These are phyloP conservation scores for Nasonia giraulti DNA, from an alignment of 1,140 invertebrate genomes.

Conservation along the genomic window DNA sequence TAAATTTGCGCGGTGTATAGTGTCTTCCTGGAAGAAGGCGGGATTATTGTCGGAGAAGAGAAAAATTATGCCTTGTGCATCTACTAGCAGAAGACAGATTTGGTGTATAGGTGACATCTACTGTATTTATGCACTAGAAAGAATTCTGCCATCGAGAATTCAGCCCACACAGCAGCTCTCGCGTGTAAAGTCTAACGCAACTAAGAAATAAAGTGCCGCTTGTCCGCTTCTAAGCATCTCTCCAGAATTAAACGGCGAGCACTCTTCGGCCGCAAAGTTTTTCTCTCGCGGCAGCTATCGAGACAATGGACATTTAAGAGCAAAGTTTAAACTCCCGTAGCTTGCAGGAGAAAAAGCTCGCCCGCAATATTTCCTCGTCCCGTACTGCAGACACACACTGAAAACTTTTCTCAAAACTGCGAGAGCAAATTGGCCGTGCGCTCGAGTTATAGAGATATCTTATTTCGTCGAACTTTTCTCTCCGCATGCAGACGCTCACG, in stretches of 20 bases:
- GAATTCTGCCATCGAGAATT: too few species aligned
- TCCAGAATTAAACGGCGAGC: too few species aligned
- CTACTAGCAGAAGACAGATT: too few species aligned
- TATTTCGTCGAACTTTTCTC: background rate
- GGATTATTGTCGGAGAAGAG: background rate
- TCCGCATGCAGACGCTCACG: background rate
- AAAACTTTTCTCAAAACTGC: background rate
- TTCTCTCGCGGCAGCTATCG: too few species aligned
- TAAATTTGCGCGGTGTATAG: background rate
- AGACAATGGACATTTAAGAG: slow-evolving; percentile 4
- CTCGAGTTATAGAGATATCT: background rate
- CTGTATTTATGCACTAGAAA: too few species aligned
- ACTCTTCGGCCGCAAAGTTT: too few species aligned
- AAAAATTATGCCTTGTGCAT: background rate
- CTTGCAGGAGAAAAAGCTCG: background rate
- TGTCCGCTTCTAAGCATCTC: too few species aligned
- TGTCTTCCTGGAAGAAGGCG: background rate
- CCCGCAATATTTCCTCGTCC: background rate
- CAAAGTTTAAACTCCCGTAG: background rate
- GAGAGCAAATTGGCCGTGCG: background rate
- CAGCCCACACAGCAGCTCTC: too few species aligned
- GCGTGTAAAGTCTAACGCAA: too few species aligned
- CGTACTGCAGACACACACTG: background rate
- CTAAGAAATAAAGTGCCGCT: too few species aligned
- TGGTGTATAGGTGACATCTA: too few species aligned